Percentiles rank a stretch among this genome's conserved stretches.
Evolutionary conservation across 1,140 invertebrate genomes (phyloP).

Genomic region (Monomorium pharaonis): DNA sequence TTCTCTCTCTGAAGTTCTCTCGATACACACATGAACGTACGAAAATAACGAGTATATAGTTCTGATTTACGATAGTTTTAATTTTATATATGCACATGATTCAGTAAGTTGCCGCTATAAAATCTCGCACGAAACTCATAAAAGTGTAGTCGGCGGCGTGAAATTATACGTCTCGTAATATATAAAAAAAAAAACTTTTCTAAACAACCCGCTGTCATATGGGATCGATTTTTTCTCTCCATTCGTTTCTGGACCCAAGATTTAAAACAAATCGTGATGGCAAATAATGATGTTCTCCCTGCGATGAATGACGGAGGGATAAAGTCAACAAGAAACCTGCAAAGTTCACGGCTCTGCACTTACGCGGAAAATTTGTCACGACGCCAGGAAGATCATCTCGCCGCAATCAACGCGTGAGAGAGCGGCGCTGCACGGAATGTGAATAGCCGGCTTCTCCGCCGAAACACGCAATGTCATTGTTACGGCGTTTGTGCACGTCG

Average conservation of each 20-base stretch:
- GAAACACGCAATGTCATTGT: constrained; percentile 4
- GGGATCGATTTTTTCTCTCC: not conserved
- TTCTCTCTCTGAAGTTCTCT: not conserved
- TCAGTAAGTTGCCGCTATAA: not conserved
- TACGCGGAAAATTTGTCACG: constrained; percentile 41
- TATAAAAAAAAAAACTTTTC: constrained; percentile 2
- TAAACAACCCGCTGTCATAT: not conserved
- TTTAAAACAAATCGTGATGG: too few species aligned
- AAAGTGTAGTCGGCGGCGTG: not conserved
- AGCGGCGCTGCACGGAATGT: not conserved
- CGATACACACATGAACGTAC: not conserved
- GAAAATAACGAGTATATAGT: not conserved
- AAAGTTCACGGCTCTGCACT: constrained; percentile 37
- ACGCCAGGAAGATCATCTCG: constrained; percentile 63
- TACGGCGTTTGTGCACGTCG: not conserved
- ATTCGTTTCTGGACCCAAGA: not conserved
- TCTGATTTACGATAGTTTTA: constrained; percentile 3
- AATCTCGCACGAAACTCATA: constrained; percentile 22
- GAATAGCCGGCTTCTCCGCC: not conserved
- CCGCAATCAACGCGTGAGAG: constrained; percentile 38
- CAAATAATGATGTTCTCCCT: not conserved
- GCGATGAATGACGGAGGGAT: constrained; percentile 30
- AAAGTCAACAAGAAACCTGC: constrained; percentile 44
- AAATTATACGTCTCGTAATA: constrained; percentile 14
- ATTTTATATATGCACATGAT: not conserved